A percentile compares a stretch with the other conserved stretches of the same genome.
These are phyloP conservation scores for Planiliza haematocheilus DNA, from an alignment of 2,113 vertebrate genomes.

Conservation along the genomic window DNA sequence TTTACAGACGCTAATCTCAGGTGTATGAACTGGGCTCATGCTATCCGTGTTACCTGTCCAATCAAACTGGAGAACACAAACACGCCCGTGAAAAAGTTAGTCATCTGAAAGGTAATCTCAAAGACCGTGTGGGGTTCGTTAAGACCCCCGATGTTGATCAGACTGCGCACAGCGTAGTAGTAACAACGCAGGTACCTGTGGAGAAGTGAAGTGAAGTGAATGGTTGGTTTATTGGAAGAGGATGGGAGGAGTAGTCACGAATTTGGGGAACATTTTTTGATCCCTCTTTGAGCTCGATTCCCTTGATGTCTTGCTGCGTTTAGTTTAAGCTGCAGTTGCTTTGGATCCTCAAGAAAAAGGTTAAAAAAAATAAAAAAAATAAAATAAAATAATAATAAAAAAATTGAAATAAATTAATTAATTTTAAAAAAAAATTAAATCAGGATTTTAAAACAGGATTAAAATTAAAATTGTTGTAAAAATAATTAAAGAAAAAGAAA, in stretches of 20 bases:
- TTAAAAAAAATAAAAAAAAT: neutral
- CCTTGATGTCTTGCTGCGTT: conserved; percentile 34
- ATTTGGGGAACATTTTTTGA: neutral
- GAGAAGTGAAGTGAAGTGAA: neutral
- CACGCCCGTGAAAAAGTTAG: conserved; percentile 93
- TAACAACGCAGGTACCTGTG: conserved; percentile 93
- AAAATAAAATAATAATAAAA: neutral
- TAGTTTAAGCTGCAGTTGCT: neutral
- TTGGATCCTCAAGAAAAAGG: neutral
- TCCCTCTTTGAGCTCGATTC: neutral
- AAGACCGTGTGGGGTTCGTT: conserved; percentile 89
- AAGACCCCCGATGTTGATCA: conserved; percentile 95
- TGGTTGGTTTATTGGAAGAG: neutral
- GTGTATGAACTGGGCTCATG: neutral
- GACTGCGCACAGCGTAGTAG: conserved; percentile 91
- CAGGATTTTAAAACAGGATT: too few species aligned
- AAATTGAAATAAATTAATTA: too few species aligned
- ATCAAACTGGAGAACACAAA: conserved; percentile 97
- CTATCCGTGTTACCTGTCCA: conserved; percentile 88
- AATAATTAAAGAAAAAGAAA: neutral
- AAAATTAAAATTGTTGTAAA: too few species aligned
- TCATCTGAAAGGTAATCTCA: conserved; percentile 92
- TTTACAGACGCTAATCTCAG: conserved; percentile 4
- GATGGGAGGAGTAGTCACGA: neutral
- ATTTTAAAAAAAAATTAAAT: too few species aligned